These are phyloP conservation scores for Oscheius sp. DNA, from an alignment of 1,140 invertebrate genomes.

Conservation along the genomic window DNA sequence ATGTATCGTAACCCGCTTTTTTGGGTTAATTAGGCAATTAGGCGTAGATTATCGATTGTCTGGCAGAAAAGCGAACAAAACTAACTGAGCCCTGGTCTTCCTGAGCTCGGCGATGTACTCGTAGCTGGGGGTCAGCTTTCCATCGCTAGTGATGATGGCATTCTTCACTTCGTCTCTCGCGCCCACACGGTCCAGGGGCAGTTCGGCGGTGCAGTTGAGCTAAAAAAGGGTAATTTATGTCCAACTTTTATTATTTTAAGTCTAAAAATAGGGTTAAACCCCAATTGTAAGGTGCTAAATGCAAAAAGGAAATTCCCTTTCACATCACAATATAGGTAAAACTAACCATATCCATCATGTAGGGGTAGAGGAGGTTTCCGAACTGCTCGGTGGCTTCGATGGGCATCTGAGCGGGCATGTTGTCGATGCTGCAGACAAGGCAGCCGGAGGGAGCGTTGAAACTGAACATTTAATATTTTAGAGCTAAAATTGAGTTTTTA, in stretches of 20 bases:
- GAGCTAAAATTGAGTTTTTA: no score
- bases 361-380: slow-evolving; percentile 84
- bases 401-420: slow-evolving; percentile 98
- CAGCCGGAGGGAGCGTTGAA: slow-evolving; percentile 71
- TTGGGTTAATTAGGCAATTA: no score
- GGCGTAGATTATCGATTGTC: no score
- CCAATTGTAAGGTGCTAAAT: background rate
- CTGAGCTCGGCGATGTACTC: slow-evolving; percentile 87
- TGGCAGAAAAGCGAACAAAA: background rate
- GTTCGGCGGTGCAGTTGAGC: slow-evolving; percentile 67
- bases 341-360: slow-evolving; percentile 76
- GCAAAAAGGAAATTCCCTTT: slow-evolving; percentile 11
- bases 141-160: slow-evolving; percentile 93
- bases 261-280: background rate
- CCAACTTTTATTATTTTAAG: background rate
- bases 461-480: slow-evolving; percentile 36
- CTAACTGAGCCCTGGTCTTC: slow-evolving; percentile 24
- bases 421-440: slow-evolving; percentile 96
- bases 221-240: slow-evolving; percentile 48
- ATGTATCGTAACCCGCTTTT: no score
- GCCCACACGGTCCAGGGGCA: slow-evolving; percentile 51
- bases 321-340: background rate
- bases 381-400: slow-evolving; percentile 95
- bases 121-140: slow-evolving; percentile 82
- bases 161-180: slow-evolving; percentile 56